Conservation (phyloP, 2,113 vertebrate species). For the Bettongia penicillata region DNA sequence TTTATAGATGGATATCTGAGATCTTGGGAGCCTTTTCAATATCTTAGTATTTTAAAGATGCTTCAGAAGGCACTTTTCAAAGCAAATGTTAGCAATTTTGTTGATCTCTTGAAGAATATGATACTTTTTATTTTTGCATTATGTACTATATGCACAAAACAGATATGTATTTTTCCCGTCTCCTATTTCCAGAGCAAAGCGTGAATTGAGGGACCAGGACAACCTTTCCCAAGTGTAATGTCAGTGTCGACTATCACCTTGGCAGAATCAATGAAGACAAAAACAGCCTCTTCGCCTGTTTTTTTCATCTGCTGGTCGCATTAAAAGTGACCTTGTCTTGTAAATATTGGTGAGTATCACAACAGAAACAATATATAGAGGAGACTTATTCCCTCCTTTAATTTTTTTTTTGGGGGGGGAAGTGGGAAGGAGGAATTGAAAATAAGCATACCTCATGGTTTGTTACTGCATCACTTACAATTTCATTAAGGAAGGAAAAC, state of each 20-base stretch:
- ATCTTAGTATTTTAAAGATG: slow-evolving; percentile 73
- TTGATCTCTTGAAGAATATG: slow-evolving; percentile 75
- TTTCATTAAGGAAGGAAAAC: slow-evolving; percentile 53
- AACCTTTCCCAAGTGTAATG: slow-evolving; percentile 81
- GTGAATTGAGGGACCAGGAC: slow-evolving; percentile 76
- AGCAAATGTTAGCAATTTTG: slow-evolving; percentile 75
- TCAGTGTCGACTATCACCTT: slow-evolving; percentile 81
- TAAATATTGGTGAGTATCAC: slow-evolving; percentile 81
- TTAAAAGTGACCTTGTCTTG: slow-evolving; percentile 85
- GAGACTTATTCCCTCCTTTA: slow-evolving; percentile 38
- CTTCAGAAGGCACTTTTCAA: slow-evolving; percentile 78
- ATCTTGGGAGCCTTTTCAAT: slow-evolving; percentile 78
- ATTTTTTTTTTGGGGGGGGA: slow-evolving; percentile 1
- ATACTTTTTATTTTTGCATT: slow-evolving; percentile 75
- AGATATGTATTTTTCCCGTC: slow-evolving; percentile 53
- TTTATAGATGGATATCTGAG: slow-evolving; percentile 79
- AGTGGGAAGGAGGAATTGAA: background rate
- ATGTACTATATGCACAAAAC: slow-evolving; percentile 63
- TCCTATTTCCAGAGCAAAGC: slow-evolving; percentile 73
- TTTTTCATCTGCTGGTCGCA: slow-evolving; percentile 76
- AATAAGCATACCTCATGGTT: background rate
- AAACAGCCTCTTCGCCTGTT: slow-evolving; percentile 67
- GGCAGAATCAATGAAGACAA: slow-evolving; percentile 83
- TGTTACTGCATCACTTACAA: slow-evolving; percentile 15
- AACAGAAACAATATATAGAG: slow-evolving; percentile 64